Evolutionary conservation across 1,140 invertebrate genomes (phyloP).

Genomic region (Anastrepha obliqua): DNA sequence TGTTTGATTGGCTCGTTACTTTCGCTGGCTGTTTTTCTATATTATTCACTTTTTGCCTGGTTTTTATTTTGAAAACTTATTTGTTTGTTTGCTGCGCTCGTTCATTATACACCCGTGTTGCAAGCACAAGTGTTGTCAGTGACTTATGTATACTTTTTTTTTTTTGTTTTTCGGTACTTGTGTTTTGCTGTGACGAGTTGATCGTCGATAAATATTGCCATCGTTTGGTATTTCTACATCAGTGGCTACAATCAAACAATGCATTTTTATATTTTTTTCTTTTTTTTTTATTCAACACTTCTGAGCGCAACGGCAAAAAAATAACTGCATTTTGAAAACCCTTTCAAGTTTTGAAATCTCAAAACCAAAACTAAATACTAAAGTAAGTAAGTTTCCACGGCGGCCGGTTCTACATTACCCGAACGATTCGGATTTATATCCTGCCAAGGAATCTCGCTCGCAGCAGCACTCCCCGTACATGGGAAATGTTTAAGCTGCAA

Average conservation of each 20-base stretch:
- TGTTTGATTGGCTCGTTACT: slow-evolving; percentile 49
- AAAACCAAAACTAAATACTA: no score
- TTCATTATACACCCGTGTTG: background rate
- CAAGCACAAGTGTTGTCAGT: slow-evolving; percentile 37
- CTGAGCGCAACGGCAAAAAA: background rate
- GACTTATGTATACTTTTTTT: background rate
- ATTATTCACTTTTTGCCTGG: background rate
- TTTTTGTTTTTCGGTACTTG: background rate
- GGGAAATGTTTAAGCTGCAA: no score
- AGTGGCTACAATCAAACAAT: slow-evolving; percentile 35
- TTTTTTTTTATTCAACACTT: background rate
- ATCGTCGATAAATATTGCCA: slow-evolving; percentile 35
- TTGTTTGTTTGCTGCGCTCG: slow-evolving; percentile 28
- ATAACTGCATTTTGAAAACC: background rate
- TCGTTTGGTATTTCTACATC: slow-evolving; percentile 48
- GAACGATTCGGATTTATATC: no score
- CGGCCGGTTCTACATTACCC: no score
- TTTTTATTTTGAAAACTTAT: slow-evolving; percentile 25
- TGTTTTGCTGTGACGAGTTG: slow-evolving; percentile 23
- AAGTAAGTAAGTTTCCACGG: no score
- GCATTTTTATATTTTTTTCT: background rate
- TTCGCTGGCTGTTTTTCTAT: slow-evolving; percentile 21
- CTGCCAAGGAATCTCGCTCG: no score
- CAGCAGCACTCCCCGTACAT: no score
- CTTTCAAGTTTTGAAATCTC: no score